A percentile compares a stretch with the other conserved stretches of the same genome.
These are phyloP conservation scores for Xyliphius kryptos DNA, from an alignment of 2,113 vertebrate genomes.

Conservation along the genomic window DNA sequence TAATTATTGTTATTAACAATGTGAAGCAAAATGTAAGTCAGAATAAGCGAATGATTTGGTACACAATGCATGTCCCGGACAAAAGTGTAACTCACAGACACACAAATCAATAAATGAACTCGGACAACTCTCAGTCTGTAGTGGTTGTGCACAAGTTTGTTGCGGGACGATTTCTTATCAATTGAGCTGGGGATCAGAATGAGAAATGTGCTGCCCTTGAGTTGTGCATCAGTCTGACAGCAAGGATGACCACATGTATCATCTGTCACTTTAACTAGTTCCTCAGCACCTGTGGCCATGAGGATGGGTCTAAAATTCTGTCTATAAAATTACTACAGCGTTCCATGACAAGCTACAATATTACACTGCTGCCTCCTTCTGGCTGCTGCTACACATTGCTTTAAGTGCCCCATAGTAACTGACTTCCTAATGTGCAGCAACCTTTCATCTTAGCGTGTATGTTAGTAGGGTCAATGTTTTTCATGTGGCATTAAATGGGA, in stretches of 20 bases:
- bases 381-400: conserved; percentile 12
- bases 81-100: not conserved
- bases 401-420: not conserved
- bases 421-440: no score
- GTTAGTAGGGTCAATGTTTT: no score
- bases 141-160: not conserved
- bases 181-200: conserved; percentile 18
- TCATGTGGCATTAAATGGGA: no score
- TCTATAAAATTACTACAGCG: not conserved
- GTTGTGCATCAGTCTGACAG: conserved; percentile 36
- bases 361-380: conserved; percentile 52
- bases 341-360: conserved; percentile 3
- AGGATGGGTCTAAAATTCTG: conserved; percentile 35
- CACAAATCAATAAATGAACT: not conserved
- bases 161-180: conserved; percentile 6
- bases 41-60: not conserved
- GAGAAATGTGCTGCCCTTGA: conserved; percentile 26
- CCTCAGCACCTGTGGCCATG: conserved; percentile 23
- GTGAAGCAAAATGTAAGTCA: not conserved
- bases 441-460: no score
- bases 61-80: not conserved
- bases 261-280: conserved; percentile 34
- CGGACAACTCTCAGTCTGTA: not conserved
- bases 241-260: conserved; percentile 38
- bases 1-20: not conserved